Conservation (phyloP, 2,113 vertebrate genomes). For the Polyodon spathula region DNA sequence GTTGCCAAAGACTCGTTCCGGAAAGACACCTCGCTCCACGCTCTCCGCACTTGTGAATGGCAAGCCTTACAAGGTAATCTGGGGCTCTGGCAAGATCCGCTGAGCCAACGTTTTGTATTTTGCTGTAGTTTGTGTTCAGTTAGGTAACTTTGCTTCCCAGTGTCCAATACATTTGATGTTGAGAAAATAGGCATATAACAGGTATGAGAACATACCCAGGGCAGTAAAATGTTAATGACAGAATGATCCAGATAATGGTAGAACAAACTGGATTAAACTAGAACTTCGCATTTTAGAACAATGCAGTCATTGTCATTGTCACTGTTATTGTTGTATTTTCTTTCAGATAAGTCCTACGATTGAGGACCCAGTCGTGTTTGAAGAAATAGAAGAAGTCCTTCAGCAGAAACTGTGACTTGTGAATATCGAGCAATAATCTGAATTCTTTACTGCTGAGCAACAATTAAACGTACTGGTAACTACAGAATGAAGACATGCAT, state of each 20-base stretch:
- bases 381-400: constrained; percentile 67
- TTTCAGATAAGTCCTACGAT: constrained; percentile 80
- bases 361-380: constrained; percentile 79
- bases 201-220: too few species aligned
- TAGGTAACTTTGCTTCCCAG: too few species aligned
- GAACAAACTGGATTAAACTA: too few species aligned
- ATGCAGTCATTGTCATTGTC: not conserved
- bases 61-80: constrained; percentile 74
- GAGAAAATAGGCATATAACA: too few species aligned
- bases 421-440: too few species aligned
- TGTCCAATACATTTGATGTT: too few species aligned
- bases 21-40: constrained; percentile 84
- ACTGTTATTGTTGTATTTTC: constrained; percentile 11
- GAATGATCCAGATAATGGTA: too few species aligned
- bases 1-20: constrained; percentile 89
- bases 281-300: too few species aligned
- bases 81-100: not conserved
- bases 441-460: too few species aligned
- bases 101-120: not conserved
- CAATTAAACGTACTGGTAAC: too few species aligned
- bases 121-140: not conserved
- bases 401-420: constrained; percentile 23
- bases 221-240: too few species aligned
- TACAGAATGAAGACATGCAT: too few species aligned
- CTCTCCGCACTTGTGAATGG: constrained; percentile 75